Evolutionary conservation across 2,888 invertebrate species (phyloP).

Genomic region (Xylocampa areola): DNA sequence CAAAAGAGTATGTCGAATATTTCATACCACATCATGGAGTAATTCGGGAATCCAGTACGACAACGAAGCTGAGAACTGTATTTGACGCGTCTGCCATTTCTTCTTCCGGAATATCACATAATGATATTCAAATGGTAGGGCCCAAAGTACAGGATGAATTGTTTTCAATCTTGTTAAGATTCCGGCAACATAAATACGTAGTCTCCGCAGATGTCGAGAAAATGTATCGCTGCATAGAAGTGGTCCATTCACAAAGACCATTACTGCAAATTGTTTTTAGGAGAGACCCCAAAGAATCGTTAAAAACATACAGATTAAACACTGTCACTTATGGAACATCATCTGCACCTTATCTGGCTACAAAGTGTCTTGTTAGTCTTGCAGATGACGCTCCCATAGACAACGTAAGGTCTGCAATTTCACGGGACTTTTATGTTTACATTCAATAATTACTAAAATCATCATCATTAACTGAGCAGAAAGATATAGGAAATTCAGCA

Average conservation of each 20-base stretch:
- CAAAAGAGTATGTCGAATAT: neutral
- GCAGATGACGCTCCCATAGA: neutral
- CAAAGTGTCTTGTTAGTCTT: neutral
- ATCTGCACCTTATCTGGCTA: neutral
- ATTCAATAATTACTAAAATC: too few species aligned
- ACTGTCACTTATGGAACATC: neutral
- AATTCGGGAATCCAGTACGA: conserved; percentile 5
- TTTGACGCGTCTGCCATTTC: conserved; percentile 18
- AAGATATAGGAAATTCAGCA: too few species aligned
- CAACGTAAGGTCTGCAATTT: neutral
- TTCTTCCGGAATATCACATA: conserved; percentile 4
- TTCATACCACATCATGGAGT: conserved; percentile 16
- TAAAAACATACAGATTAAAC: neutral
- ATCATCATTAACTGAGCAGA: too few species aligned
- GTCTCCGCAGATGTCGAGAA: conserved; percentile 8
- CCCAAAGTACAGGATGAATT: conserved; percentile 7
- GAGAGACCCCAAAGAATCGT: neutral
- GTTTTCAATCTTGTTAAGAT: conserved; percentile 6
- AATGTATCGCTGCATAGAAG: neutral
- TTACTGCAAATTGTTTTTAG: conserved; percentile 14
- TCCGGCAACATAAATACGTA: conserved; percentile 6
- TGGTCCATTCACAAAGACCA: neutral
- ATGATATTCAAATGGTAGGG: conserved; percentile 14
- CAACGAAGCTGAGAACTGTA: conserved; percentile 14
- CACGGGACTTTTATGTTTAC: neutral